Evolutionary conservation across 2,797 vertebrate genomes (phyloP).

Genomic region (Megaceryle alcyon): DNA sequence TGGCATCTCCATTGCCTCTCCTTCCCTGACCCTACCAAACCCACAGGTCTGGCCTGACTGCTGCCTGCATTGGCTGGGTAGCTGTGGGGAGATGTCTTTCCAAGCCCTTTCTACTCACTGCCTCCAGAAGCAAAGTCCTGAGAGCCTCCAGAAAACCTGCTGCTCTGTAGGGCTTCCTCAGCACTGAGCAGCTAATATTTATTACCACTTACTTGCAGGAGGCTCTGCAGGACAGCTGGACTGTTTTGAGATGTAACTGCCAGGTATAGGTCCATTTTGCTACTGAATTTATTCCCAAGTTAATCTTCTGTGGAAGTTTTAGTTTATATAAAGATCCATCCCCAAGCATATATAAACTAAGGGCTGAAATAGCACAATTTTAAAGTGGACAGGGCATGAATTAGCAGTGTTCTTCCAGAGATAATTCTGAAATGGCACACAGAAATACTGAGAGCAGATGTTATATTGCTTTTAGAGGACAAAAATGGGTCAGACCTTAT

Average conservation of each 20-base stretch:
- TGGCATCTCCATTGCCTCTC: not conserved
- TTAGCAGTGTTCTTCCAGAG: constrained; percentile 39
- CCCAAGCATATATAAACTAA: constrained; percentile 35
- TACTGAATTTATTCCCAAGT: not conserved
- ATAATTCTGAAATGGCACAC: constrained; percentile 53
- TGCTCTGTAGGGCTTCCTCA: not conserved
- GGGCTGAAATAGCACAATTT: constrained; percentile 6
- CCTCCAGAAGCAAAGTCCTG: not conserved
- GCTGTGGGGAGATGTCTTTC: not conserved
- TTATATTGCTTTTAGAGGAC: constrained; percentile 61
- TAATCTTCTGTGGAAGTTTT: constrained; percentile 13
- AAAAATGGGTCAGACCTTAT: constrained; percentile 66
- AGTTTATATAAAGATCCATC: constrained; percentile 21
- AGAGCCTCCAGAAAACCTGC: not conserved
- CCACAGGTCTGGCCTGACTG: not conserved
- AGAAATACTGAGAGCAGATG: constrained; percentile 59
- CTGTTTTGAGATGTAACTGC: not conserved
- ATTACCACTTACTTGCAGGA: not conserved
- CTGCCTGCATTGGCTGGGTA: not conserved
- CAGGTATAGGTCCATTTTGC: not conserved
- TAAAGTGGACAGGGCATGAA: constrained; percentile 34
- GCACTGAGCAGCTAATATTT: not conserved
- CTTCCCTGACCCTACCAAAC: not conserved
- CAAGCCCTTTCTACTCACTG: not conserved
- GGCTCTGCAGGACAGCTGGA: constrained; percentile 3